A percentile compares a stretch with the other conserved stretches of the same genome.
Evolutionary conservation across 2,888 invertebrate species (phyloP).

Genomic region (Perizoma affinitatum): DNA sequence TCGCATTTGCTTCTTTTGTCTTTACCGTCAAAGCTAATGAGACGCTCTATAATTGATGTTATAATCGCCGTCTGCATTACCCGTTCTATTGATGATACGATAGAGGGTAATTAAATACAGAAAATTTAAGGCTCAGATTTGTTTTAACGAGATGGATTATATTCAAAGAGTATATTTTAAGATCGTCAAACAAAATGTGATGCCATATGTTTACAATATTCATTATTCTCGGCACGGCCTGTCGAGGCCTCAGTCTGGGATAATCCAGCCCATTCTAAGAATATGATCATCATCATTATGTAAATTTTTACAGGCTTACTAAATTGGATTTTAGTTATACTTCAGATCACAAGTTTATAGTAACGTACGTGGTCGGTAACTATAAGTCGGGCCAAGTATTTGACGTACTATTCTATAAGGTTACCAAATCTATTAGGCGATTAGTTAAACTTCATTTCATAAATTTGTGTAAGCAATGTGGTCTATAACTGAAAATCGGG

Average conservation of each 20-base stretch:
- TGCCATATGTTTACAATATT: neutral
- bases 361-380: too few species aligned
- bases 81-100: neutral
- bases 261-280: conserved; percentile 12
- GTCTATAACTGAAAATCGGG: too few species aligned
- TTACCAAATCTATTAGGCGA: too few species aligned
- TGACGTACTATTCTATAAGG: too few species aligned
- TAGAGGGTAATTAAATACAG: neutral
- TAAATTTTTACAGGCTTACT: conserved; percentile 6
- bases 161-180: too few species aligned
- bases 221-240: conserved; percentile 13
- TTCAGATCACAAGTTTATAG: too few species aligned
- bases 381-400: too few species aligned
- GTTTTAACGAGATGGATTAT: too few species aligned
- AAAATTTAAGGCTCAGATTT: too few species aligned
- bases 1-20: conserved; percentile 12
- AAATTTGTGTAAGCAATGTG: too few species aligned
- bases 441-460: too few species aligned
- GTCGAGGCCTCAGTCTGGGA: conserved; percentile 3
- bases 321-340: neutral
- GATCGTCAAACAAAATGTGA: too few species aligned
- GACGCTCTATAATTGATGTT: conserved; percentile 8
- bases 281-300: conserved; percentile 11
- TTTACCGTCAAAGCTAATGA: conserved; percentile 10
- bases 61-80: neutral